Base-by-base conservation (phyloP, 2,113 vertebrate species). In the Ovibos moschatus region DNA sequence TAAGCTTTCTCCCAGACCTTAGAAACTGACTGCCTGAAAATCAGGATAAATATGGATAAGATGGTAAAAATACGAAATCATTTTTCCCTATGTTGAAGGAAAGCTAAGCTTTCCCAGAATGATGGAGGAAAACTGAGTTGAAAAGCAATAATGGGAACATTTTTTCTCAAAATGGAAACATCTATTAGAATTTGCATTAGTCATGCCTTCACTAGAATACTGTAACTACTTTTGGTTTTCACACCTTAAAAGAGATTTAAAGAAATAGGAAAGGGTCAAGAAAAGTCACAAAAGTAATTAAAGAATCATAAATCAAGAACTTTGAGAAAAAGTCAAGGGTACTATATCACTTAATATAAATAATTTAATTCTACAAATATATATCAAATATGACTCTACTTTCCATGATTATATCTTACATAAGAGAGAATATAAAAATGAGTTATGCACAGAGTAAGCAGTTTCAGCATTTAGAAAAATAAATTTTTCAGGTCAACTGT, bases 271-370 rank as follows among this genome's bases (percentile, higher is more conserved):
- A 30, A 91, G 14, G 40, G 58, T 91, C 45, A 89, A 81, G 57
- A 85, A 82, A 97, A 84, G 7, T 85, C 82, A 96, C 3, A 91
- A 91, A 95, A 88, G 14, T 85, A 88, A 95, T 93, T 84, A 90
- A 91, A 94, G 33, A 79, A 83, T 67, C 67, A 2, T 79, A 91
- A 50, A 47, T 85, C 25, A 87, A 71, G 93, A 91, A 81, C 33
- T 71, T 85, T 62, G 14, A 58, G 50, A 87, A 90, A 96, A 91
- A 57, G 21, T 62, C 43, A 78, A 53, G 50, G 50, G 4, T 85
- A 64, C 9, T 51, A 1, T 85, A 33, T 50, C 11, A 64, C 17
- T 88, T 79, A 91, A 91, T 51, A n/a, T 74, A 96, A 96, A 57
- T 57, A 88, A 93, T 74, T 85, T 91, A 91, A 55, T 85, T 93